Evolutionary conservation across 1,140 invertebrate species (phyloP), one percentile per base, ranked within the genome.

Genomic region (Octopus sinensis): DNA sequence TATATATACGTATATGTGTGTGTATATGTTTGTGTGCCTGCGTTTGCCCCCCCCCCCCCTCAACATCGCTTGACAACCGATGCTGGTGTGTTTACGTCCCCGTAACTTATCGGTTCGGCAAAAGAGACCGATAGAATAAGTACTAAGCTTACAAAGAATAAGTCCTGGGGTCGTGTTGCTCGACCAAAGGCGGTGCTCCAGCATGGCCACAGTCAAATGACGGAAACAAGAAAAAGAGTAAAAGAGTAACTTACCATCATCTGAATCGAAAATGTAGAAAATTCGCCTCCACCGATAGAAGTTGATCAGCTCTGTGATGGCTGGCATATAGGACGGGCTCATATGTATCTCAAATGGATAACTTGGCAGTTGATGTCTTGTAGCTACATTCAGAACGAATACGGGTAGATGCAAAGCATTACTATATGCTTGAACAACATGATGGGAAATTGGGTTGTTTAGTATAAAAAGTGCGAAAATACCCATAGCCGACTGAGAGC

Each of bases 191-290:
- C 30, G 30, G 3, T 43, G 3, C 30, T 3, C 30, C 30, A 43
- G 30, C 30, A 43, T 43, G 30, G 30, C 30, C 30, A 3, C 30
- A 43, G 30, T 3, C 30, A 43, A 43, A 43, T 43, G 30, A 43
- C 30, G 1, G 30, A 43, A 43, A 43, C 1, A 43, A 43, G 3
- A 2, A 43, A 43, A 3, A 43, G 30, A 43, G 23, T 43, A 43
- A 43, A 43, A 43, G 30, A 56, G 12, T 86, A 84, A 94, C 95
- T 94, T 92, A 97, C 96, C 96, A 90, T 97, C 96, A 89, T 97
- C 95, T 13, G 96, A 96, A 91, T 97, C 96, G 90, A 97, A 98
- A 82, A 98, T 93, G 91, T 97, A 98, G 88, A 97, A 96, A 87
- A 98, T 96, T 89, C 95, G 95, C 85, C 94, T 94, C 96, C 96